Base-by-base conservation (phyloP, 1,140 invertebrate genomes). In the Dendroctonus valens region DNA sequence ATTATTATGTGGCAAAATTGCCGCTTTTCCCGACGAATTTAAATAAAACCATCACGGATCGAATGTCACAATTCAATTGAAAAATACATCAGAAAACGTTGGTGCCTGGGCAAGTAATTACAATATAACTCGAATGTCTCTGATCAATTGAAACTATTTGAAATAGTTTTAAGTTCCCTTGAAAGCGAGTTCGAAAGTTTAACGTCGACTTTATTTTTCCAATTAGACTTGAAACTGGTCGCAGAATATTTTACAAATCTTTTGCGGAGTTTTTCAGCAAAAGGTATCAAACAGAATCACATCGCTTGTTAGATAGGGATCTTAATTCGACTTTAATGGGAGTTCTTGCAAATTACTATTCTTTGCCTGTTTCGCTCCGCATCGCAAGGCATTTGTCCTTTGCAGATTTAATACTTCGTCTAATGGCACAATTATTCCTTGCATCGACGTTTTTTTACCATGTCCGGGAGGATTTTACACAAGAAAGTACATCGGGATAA, bases 251-350 rank as follows among this genome's bases (percentile, higher is more conserved):
- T 39, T 38, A 15, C 9, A 40, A 7, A 46, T 9, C 6, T 39
- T 40, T 39, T 9, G 9, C 15, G 15, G 8, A 38, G 40, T 54
- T 54, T 54, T 54, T 54, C 5, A 38, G 52, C 52, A 40, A 54
- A 46, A 12, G 42, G n/a, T 54, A 54, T 54, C 52, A 54, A 54
- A 54, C 11, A 51, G 26, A 15, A 15, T 12, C 15, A 11, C 50
- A 11, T 40, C n/a, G 42, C 42, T 46, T 54, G 52, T 54, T 54
- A 54, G 52, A 54, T 54, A 38, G 26, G 15, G 14, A 54, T 54
- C 52, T 54, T 54, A 54, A 54, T 54, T 38, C 38, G 52, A 54
- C 52, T 54, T 54, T 54, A 54, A 54, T 54, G 52, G 52, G 4
- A 54, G 52, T 54, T 54, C 38, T 54, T 9, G 52, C 38, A 54